Percentiles rank a stretch among this genome's conserved stretches.
These are phyloP conservation scores for Ascidia mentula DNA, from an alignment of 23 tunicate genomes.

Conservation along the genomic window DNA sequence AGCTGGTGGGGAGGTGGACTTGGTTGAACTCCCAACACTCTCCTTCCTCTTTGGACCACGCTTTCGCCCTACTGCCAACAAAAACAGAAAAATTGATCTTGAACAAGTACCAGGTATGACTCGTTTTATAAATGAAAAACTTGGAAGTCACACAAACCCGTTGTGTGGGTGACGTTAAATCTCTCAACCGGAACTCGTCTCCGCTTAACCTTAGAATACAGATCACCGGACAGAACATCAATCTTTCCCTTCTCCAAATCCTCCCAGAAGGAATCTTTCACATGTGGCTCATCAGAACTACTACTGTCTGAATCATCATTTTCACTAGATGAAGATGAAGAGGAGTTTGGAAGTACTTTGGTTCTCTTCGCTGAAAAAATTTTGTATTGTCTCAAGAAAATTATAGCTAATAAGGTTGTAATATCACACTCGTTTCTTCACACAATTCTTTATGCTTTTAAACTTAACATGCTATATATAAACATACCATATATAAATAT, in stretches of 20 bases:
- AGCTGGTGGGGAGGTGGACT: background rate
- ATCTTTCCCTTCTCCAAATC: constrained; percentile 35
- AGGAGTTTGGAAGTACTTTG: no score
- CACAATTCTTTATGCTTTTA: no score
- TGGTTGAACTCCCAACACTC: background rate
- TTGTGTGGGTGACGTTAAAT: background rate
- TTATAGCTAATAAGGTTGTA: no score
- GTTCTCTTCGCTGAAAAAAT: no score
- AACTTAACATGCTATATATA: no score
- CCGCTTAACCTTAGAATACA: constrained; percentile 12
- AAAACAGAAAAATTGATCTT: background rate
- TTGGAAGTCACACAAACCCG: no score
- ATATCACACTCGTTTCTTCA: no score
- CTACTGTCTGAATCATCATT: background rate
- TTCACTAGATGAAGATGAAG: background rate
- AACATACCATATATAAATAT: no score
- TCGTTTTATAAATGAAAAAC: background rate
- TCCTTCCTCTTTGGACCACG: background rate
- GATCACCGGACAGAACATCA: constrained; percentile 16
- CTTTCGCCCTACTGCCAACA: background rate
- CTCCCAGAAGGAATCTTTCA: constrained; percentile 82
- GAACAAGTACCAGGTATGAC: no score
- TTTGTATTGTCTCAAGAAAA: no score
- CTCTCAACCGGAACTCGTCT: constrained; percentile 4
- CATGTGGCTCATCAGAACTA: constrained; percentile 50